Base-by-base conservation (phyloP, 2,797 vertebrate genomes). In the Onychomys torridus region DNA sequence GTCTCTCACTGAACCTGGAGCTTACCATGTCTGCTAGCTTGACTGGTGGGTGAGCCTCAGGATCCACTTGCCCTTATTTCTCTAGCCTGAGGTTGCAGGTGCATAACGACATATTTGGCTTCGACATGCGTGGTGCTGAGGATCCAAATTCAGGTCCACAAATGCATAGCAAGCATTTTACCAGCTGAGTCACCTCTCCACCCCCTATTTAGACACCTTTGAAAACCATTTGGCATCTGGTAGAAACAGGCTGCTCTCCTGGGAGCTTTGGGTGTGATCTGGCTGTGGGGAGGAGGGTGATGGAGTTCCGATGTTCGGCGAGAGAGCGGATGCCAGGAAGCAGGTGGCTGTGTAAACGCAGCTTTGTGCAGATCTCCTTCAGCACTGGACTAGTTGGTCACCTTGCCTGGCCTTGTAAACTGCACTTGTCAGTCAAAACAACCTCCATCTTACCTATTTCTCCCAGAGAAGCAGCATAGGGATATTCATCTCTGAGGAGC, bases 391-490 rank as follows among this genome's bases (percentile, higher is more conserved):
- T 23, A 2, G 61, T 84, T 78, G 91, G n/a, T 55, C 59, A 49
- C 71, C 46, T 40, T 7, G 2, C 37, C 65, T 63, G 32, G 57
- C 87, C 93, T 96, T 94, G 19, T 87, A 78, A 97, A 95, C 95
- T 46, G 73, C 16, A 27, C 71, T 91, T 96, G 77, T 88, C 94
- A 91, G 93, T 92, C 14, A 4, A 96, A 97, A 93, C 55, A 92
- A 93, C 84, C 76, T 93, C 79, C 69, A 71, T 93, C 77, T 82
- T 90, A 96, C 95, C 87, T 78, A 92, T 92, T 96, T 95, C 84
- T 94, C 87, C 84, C 43, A 8, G 73, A 37, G 89, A 78, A 93
- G 81, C 5, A 55, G 57, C 19, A 34, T 59, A 55, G 91, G 63
- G 65, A 65, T 78, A 37, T 49, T 86, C 76, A 65, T 96, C 89